Evolutionary conservation across 2,797 vertebrate genomes (phyloP).

Genomic region (Anguilla obscura): DNA sequence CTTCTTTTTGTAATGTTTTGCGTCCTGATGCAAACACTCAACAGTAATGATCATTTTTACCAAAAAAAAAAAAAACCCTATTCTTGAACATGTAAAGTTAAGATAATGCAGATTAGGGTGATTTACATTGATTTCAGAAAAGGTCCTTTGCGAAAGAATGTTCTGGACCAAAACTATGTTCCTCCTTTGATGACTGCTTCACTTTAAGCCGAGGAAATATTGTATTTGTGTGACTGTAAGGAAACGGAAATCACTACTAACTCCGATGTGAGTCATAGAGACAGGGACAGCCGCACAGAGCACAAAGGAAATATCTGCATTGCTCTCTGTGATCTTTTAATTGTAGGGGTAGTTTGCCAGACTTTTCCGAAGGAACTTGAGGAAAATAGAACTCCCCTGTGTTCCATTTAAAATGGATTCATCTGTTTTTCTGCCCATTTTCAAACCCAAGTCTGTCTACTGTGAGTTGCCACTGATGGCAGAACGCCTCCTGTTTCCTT

Average conservation of each 20-base stretch:
- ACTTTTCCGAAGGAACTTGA: slow-evolving; percentile 41
- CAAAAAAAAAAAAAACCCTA: no score
- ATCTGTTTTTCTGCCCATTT: slow-evolving; percentile 46
- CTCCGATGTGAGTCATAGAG: slow-evolving; percentile 33
- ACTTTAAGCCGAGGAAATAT: slow-evolving; percentile 30
- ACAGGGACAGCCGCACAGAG: not conserved
- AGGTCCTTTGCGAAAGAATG: not conserved
- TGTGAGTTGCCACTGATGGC: not conserved
- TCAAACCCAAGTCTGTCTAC: slow-evolving; percentile 20
- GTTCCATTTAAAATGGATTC: slow-evolving; percentile 43
- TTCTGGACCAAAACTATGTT: slow-evolving; percentile 14
- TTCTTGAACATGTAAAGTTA: not conserved
- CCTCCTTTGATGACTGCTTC: slow-evolving; percentile 11
- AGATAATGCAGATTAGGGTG: not conserved
- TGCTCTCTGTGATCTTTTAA: slow-evolving; percentile 44
- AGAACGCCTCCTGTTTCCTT: not conserved
- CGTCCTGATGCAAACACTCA: not conserved
- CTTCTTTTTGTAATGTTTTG: not conserved
- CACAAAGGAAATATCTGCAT: slow-evolving; percentile 35
- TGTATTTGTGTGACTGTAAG: slow-evolving; percentile 23
- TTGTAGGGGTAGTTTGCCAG: slow-evolving; percentile 39
- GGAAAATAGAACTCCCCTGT: slow-evolving; percentile 46
- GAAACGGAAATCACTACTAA: slow-evolving; percentile 21
- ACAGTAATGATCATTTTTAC: not conserved
- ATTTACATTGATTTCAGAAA: not conserved